Evolutionary conservation across 2,113 vertebrate genomes (phyloP).

Genomic region (Mastomys natalensis): DNA sequence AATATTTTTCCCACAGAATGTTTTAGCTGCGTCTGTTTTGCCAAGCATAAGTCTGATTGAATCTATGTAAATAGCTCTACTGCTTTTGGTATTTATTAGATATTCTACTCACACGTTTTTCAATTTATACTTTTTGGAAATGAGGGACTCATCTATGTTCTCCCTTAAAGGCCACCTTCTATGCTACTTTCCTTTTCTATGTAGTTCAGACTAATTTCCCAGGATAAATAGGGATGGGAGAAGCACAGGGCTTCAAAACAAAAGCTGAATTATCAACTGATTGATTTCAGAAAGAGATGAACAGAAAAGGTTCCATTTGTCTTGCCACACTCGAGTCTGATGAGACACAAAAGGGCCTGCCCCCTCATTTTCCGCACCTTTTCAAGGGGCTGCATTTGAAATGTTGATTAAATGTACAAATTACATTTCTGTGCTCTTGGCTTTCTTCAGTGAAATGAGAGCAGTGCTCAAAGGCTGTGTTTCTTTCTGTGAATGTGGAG

Average conservation of each 20-base stretch:
- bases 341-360: conserved; percentile 46
- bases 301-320: conserved; percentile 58
- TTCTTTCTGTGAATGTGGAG: background rate
- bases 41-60: conserved; percentile 54
- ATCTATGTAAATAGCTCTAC: conserved; percentile 70
- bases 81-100: conserved; percentile 63
- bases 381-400: conserved; percentile 57
- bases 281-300: conserved; percentile 66
- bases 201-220: conserved; percentile 70
- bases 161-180: conserved; percentile 1
- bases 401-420: conserved; percentile 74
- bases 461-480: background rate
- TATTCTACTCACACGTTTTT: conserved; percentile 68
- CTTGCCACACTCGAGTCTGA: conserved; percentile 52
- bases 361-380: conserved; percentile 72
- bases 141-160: background rate
- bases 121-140: conserved; percentile 69
- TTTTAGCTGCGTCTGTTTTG: conserved; percentile 55
- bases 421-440: conserved; percentile 55
- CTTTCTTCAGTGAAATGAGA: conserved; percentile 27
- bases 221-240: conserved; percentile 38
- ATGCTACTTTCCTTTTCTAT: background rate
- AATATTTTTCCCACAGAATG: conserved; percentile 62
- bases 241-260: conserved; percentile 45
- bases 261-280: conserved; percentile 65